Evolutionary conservation across 2,888 invertebrate genomes (phyloP), one percentile per base, ranked within the genome.

Genomic region (Pyrochroa serraticornis): DNA sequence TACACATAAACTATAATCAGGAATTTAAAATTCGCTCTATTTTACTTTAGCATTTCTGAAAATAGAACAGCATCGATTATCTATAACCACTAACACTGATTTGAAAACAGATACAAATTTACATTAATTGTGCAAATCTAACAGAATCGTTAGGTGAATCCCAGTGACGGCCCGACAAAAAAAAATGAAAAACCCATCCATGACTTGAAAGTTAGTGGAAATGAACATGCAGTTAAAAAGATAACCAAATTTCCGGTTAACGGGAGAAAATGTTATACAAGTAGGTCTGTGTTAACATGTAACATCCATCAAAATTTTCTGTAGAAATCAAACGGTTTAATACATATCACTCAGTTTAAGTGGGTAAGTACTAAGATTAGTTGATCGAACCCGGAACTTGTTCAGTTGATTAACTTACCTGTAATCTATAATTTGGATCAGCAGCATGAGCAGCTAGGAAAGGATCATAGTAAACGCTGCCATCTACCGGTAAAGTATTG

Each of bases 391-490:
- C 22, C 22, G 22, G 5, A 22, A 22, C 22, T 22, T 22, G 22
- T 22, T 22, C 22, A 22, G 22, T 22, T 22, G 22, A 22, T 38
- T 14, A 30, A 36, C 84, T 87, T 85, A 94, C 94, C 91, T 94
- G 94, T 75, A 94, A 85, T 84, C 94, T 90, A 83, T 93, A 92
- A 84, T 90, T 92, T 68, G 91, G 90, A 83, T 93, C 93, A 74
- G 91, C 90, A 66, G 91, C 91, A 72, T 88, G 88, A 66, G 93
- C 92, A 69, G 94, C 93, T 84, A 96, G 84, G 87, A 95, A 94
- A 75, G 94, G 95, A 85, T 96, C 95, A 85, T 95, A 96, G 86
- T 95, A 96, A 70, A 95, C 90, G 82, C 95, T 92, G 83, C 82
- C 86, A 83, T 79, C 79, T 30, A 79, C 78, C 36, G 77, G 78